phyloP scores from a whole-genome alignment of 2,888 invertebrate genomes.

The Microctonus hyperodae region DNA sequence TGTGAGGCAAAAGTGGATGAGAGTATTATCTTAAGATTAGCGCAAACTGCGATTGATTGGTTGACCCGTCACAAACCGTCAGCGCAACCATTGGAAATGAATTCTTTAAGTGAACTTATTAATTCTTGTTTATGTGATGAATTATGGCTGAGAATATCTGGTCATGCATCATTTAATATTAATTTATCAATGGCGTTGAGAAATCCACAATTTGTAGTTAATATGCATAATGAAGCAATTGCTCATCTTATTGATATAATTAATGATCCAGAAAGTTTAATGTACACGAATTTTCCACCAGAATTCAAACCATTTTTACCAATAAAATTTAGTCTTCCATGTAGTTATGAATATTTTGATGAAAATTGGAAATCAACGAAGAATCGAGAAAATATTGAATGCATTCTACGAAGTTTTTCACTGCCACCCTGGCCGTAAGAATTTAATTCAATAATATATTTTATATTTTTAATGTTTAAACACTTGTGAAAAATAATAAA shows the following conservation, averaged over 20 bases:
- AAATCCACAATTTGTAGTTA: slow-evolving; percentile 69
- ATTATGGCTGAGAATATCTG: slow-evolving; percentile 57
- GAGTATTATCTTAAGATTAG: slow-evolving; percentile 46
- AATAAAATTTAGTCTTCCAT: slow-evolving; percentile 67
- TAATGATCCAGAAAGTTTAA: slow-evolving; percentile 68
- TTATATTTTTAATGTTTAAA: slow-evolving; percentile 6
- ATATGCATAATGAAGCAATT: slow-evolving; percentile 74
- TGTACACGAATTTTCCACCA: slow-evolving; percentile 71
- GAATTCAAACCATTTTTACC: slow-evolving; percentile 69
- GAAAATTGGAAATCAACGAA: slow-evolving; percentile 67
- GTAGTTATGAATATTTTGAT: slow-evolving; percentile 74
- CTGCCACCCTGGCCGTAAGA: slow-evolving; percentile 65
- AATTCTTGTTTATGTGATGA: slow-evolving; percentile 54
- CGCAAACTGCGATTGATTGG: slow-evolving; percentile 55
- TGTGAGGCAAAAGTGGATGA: slow-evolving; percentile 47
- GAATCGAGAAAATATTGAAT: slow-evolving; percentile 65
- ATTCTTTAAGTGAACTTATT: slow-evolving; percentile 46
- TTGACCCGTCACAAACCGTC: slow-evolving; percentile 54
- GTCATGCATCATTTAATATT: slow-evolving; percentile 48
- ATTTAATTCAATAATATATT: not conserved
- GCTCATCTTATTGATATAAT: slow-evolving; percentile 69
- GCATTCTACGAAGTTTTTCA: slow-evolving; percentile 67
- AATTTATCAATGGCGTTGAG: slow-evolving; percentile 61
- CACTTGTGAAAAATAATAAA: not conserved
- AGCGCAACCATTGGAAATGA: slow-evolving; percentile 54